Conservation (phyloP, 2,797 vertebrate species). For the Dendrocincla fuliginosa region DNA sequence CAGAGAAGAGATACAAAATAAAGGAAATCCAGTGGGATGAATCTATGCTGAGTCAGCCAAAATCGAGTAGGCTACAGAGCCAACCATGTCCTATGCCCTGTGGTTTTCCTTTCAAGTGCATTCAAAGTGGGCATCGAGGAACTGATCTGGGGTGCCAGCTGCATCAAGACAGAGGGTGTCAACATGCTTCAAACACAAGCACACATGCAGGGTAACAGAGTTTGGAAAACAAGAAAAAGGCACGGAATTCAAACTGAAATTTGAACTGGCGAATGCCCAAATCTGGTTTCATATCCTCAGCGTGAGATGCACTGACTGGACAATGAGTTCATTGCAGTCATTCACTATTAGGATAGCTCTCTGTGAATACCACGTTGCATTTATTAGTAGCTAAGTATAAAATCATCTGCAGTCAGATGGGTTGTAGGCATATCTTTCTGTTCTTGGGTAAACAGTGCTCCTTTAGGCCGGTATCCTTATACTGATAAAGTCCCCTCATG, state of each 20-base stretch:
- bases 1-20: background rate
- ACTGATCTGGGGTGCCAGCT: conserved; percentile 16
- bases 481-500: background rate
- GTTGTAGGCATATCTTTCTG: background rate
- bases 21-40: background rate
- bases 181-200: conserved; percentile 31
- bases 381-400: conserved; percentile 5
- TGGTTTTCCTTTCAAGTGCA: conserved; percentile 60
- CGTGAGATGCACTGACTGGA: conserved; percentile 15
- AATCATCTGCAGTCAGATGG: background rate
- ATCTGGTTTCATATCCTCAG: conserved; percentile 29
- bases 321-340: conserved; percentile 17
- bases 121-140: conserved; percentile 45
- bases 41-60: background rate
- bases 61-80: background rate
- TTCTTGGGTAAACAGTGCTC: background rate
- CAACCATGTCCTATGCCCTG: background rate
- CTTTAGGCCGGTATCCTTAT: background rate
- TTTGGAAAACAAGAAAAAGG: background rate
- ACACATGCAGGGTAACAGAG: background rate
- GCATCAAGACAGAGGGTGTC: background rate
- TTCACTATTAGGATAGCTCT: background rate
- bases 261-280: conserved; percentile 17
- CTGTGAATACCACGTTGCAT: background rate
- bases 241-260: conserved; percentile 35